Base-by-base conservation (phyloP, 2,888 invertebrate species). In the Brenthis daphne region DNA sequence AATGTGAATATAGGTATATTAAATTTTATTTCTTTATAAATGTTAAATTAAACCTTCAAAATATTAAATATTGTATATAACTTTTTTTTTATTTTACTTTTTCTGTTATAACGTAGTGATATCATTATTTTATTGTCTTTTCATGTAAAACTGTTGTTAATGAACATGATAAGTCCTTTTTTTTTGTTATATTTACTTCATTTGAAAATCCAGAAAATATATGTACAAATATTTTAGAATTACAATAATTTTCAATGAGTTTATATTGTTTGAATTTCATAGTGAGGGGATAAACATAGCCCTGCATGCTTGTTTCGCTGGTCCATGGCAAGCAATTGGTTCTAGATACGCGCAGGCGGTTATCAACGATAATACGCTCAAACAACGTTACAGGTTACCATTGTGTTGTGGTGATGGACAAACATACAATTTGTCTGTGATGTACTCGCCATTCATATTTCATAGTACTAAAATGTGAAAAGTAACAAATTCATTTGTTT, bases 1-100 rank as follows among this genome's bases (percentile, higher is more conserved):
- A 97, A 83, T 99, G 99, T 86, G 98, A 99, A 85, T 99, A 99
- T 85, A 96, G 94, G 94, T 95, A 83, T 67, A 70, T 63, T 16
- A 20, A 51, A 37, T 16, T 37, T 8, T 37, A 13, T 47, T n/a
- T 48, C 33, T 33, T 43, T 29, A 43, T 57, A 33, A 60, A 33
- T 33, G 2, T 51, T 33, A 43, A 63, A 43, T 20, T 37, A 53
- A 20, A 16, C 2, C 5, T 55, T 54, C 4, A 20, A 65, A 33
- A 13, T 6, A 20, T 24, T 24, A 58, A 6, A 8, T 37, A 37
- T 37, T 37, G 37, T 8, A 37, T 16, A 16, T 16, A 16, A 16
- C 0, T 16, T 16, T 16, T 16, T 16, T 16, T 16, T 16, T 16
- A 16, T 29, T 33, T 5, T 33, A 33, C 11, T 43, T 0, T 43